These are phyloP conservation scores for Triops cancriformis DNA, from an alignment of 1,140 invertebrate genomes.

Conservation along the genomic window DNA sequence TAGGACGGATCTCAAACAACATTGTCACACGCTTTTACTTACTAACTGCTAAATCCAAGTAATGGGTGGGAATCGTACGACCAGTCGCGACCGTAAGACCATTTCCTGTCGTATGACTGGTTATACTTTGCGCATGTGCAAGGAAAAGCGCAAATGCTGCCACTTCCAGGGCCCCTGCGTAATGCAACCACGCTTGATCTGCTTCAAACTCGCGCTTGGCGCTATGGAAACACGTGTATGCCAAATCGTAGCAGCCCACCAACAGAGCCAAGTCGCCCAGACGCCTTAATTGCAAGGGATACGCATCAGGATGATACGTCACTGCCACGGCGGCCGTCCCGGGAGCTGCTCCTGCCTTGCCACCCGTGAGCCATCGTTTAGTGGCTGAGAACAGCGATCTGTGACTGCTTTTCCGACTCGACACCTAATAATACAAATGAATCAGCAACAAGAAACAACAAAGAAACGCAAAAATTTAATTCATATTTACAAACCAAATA, in stretches of 20 bases:
- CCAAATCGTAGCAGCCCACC: constrained; percentile 85
- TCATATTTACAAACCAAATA: too few species aligned
- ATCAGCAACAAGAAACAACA: constrained; percentile 10
- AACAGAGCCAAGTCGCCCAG: constrained; percentile 93
- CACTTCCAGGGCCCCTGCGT: constrained; percentile 92
- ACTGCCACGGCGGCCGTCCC: constrained; percentile 41
- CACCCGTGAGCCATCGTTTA: constrained; percentile 87
- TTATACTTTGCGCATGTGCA: constrained; percentile 53
- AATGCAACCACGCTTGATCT: constrained; percentile 94
- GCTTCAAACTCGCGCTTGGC: constrained; percentile 92
- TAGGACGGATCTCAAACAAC: neutral
- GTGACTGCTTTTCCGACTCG: constrained; percentile 83
- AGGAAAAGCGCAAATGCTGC: constrained; percentile 85
- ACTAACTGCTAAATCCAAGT: constrained; percentile 27
- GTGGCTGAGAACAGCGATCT: constrained; percentile 85
- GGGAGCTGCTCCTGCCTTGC: constrained; percentile 60
- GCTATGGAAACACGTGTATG: constrained; percentile 88
- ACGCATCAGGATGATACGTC: constrained; percentile 77
- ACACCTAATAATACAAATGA: constrained; percentile 36
- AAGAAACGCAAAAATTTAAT: too few species aligned
- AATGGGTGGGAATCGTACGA: neutral
- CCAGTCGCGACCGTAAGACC: neutral
- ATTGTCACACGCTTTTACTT: constrained; percentile 29
- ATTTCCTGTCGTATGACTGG: neutral
- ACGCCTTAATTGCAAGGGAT: constrained; percentile 84